Percentiles rank a stretch among this genome's conserved stretches.
These are phyloP conservation scores for Amiota minor DNA, from an alignment of 2,888 invertebrate genomes.

Conservation along the genomic window DNA sequence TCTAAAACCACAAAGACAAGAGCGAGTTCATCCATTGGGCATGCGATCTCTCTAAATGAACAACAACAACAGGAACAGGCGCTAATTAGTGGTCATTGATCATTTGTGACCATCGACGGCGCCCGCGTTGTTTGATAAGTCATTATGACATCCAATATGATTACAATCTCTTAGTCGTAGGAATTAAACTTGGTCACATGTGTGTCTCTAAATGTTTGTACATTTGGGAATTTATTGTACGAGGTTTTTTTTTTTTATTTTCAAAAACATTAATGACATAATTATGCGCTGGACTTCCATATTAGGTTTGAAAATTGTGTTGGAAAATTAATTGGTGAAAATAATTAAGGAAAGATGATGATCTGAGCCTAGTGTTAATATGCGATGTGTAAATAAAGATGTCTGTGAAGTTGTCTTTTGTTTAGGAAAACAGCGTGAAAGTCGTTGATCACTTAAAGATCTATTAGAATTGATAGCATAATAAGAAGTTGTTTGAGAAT, in stretches of 20 bases:
- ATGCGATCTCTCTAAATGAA: neutral
- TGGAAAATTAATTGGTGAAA: constrained; percentile 25
- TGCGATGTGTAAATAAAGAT: constrained; percentile 25
- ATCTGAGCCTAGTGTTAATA: neutral
- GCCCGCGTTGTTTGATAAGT: constrained; percentile 41
- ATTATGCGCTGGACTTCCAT: constrained; percentile 13
- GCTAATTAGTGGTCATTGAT: constrained; percentile 65
- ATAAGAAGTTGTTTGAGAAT: neutral
- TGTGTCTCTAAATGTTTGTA: neutral
- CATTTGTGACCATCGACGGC: constrained; percentile 50
- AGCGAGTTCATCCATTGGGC: constrained; percentile 1
- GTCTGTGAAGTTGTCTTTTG: constrained; percentile 1
- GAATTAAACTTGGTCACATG: neutral
- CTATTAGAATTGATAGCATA: neutral
- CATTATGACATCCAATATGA: constrained; percentile 20
- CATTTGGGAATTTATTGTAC: constrained; percentile 25
- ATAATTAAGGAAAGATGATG: neutral
- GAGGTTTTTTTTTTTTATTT: neutral
- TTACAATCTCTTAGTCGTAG: neutral
- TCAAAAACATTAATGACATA: constrained; percentile 21
- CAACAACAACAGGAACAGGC: constrained; percentile 50
- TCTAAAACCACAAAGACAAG: constrained; percentile 8
- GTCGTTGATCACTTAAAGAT: neutral
- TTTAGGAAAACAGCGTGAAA: constrained; percentile 18
- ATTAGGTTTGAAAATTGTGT: constrained; percentile 15